phyloP scores from a whole-genome alignment of 2,113 vertebrate genomes.

The Notarius lentiginosus region DNA sequence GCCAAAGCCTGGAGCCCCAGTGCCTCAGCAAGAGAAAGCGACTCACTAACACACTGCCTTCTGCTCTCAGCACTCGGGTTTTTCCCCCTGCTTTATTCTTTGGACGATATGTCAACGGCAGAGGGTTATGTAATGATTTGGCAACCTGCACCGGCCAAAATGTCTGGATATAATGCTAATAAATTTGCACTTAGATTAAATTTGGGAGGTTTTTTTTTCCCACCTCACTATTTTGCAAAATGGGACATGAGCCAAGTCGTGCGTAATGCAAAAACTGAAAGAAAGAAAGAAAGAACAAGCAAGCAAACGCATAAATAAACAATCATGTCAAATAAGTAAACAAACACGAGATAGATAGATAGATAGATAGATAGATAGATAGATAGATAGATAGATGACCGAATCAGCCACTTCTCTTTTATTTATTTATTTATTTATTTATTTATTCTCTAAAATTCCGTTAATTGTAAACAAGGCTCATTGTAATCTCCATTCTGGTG shows the following conservation, averaged over 20 bases:
- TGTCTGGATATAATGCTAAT: not conserved
- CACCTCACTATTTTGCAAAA: not conserved
- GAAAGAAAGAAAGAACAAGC: not conserved
- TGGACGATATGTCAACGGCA: not conserved
- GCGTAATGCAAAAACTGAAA: not conserved
- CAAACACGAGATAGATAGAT: not conserved
- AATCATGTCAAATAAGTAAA: not conserved
- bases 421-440: not conserved
- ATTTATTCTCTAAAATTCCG: not conserved
- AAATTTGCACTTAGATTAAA: not conserved
- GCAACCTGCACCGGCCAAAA: not conserved
- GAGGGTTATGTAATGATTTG: conserved; percentile 13
- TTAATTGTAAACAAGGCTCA: not conserved
- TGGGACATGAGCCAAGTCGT: not conserved
- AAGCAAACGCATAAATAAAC: not conserved
- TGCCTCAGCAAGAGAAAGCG: conserved; percentile 24
- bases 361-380: not conserved
- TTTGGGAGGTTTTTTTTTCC: not conserved
- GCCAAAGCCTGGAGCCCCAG: conserved; percentile 58
- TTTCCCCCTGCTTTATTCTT: not conserved
- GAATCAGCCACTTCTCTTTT: not conserved
- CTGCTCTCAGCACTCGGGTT: not conserved
- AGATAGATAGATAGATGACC: not conserved
- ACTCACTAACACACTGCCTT: not conserved
- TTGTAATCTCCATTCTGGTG: not conserved